A percentile compares a stretch with the other conserved stretches of the same genome.
Evolutionary conservation across 1,140 invertebrate species (phyloP).

Genomic region (Sesamia nonagrioides): DNA sequence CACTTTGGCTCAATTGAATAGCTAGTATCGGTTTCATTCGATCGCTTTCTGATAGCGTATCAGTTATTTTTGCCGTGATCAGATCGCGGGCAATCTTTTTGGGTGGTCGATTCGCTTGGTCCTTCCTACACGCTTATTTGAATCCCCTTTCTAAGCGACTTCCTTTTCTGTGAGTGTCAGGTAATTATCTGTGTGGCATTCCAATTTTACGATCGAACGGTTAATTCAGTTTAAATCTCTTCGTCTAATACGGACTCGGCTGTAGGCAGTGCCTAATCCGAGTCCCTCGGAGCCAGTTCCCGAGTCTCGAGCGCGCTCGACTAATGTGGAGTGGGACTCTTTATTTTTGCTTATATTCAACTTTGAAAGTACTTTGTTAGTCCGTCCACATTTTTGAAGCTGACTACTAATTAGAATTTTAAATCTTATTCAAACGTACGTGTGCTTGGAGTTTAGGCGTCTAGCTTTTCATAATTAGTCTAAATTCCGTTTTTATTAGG

Average conservation of each 20-base stretch:
- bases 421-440: slow-evolving; percentile 43
- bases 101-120: slow-evolving; percentile 72
- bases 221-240: slow-evolving; percentile 87
- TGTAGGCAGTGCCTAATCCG: slow-evolving; percentile 82
- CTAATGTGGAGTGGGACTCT: slow-evolving; percentile 68
- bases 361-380: slow-evolving; percentile 25
- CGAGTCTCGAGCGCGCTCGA: slow-evolving; percentile 57
- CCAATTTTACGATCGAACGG: slow-evolving; percentile 87
- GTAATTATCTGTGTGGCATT: slow-evolving; percentile 88
- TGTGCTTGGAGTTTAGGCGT: slow-evolving; percentile 31
- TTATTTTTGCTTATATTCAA: slow-evolving; percentile 54
- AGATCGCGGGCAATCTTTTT: slow-evolving; percentile 50
- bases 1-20: slow-evolving; percentile 33
- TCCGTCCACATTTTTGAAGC: slow-evolving; percentile 44
- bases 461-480: slow-evolving; percentile 23
- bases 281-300: slow-evolving; percentile 72
- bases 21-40: slow-evolving; percentile 63
- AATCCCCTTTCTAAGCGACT: slow-evolving; percentile 82
- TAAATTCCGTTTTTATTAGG: neutral
- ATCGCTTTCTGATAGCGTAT: slow-evolving; percentile 70
- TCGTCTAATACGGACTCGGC: slow-evolving; percentile 81
- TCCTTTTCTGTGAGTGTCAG: slow-evolving; percentile 87
- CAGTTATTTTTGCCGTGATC: slow-evolving; percentile 72
- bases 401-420: slow-evolving; percentile 42
- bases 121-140: slow-evolving; percentile 84